Conservation (phyloP, 2,888 invertebrate species). For the Aplocera efformata region DNA sequence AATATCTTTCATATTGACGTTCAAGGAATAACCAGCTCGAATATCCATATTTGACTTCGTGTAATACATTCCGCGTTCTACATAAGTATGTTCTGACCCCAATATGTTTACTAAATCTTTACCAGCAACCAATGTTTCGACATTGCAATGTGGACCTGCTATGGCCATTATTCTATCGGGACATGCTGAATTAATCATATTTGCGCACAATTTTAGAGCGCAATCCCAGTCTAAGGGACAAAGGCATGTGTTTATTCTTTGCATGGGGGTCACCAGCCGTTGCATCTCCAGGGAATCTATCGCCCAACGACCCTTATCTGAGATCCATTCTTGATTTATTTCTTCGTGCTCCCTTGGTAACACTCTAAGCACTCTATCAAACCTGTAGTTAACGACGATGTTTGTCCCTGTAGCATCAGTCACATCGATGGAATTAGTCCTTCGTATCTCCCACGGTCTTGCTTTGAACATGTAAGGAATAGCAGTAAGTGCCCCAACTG, state of each 20-base stretch:
- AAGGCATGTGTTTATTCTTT: slow-evolving; percentile 86
- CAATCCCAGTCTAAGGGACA: slow-evolving; percentile 95
- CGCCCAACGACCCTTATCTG: slow-evolving; percentile 97
- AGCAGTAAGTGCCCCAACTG: slow-evolving; percentile 98
- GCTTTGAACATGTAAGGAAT: slow-evolving; percentile 98
- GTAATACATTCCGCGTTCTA: slow-evolving; percentile 50
- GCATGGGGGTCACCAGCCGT: slow-evolving; percentile 95
- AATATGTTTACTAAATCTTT: slow-evolving; percentile 65
- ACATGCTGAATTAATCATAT: slow-evolving; percentile 80
- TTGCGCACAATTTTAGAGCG: slow-evolving; percentile 86
- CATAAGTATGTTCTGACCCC: slow-evolving; percentile 58
- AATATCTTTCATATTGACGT: slow-evolving; percentile 86
- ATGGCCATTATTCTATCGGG: slow-evolving; percentile 75
- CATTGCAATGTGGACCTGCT: slow-evolving; percentile 62
- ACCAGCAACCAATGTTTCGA: slow-evolving; percentile 61
- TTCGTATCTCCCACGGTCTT: slow-evolving; percentile 97
- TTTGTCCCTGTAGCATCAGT: slow-evolving; percentile 72
- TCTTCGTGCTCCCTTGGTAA: slow-evolving; percentile 67
- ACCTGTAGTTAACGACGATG: slow-evolving; percentile 56
- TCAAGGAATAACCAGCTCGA: slow-evolving; percentile 59
- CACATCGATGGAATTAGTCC: slow-evolving; percentile 77
- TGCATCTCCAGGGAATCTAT: slow-evolving; percentile 98
- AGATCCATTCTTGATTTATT: slow-evolving; percentile 98
- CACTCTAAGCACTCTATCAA: slow-evolving; percentile 57
- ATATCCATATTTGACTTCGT: slow-evolving; percentile 45